Evolutionary conservation across 2,113 vertebrate species (phyloP).

Genomic region (Eublepharis macularius): DNA sequence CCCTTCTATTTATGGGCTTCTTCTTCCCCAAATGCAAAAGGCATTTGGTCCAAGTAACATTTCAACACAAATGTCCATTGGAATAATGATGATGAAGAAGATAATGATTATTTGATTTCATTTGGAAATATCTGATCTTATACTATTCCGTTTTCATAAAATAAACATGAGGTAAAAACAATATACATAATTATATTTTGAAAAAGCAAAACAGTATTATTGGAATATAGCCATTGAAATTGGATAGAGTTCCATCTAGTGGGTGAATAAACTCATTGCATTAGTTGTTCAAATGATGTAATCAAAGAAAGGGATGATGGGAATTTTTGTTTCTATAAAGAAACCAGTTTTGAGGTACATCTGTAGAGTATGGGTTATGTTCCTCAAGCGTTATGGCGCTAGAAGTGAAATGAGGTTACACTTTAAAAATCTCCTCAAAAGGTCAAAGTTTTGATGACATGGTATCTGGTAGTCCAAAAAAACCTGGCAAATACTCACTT

Average conservation of each 20-base stretch:
- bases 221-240: background rate
- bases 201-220: background rate
- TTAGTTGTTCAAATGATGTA: background rate
- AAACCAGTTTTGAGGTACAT: background rate
- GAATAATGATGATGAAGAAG: background rate
- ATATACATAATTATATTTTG: background rate
- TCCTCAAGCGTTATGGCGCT: background rate
- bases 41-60: background rate
- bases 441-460: background rate
- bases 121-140: background rate
- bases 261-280: slow-evolving; percentile 41
- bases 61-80: background rate
- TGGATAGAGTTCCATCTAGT: slow-evolving; percentile 71
- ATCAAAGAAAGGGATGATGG: slow-evolving; percentile 21
- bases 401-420: background rate
- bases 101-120: background rate
- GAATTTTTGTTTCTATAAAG: slow-evolving; percentile 6
- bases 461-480: background rate
- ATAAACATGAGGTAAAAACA: background rate
- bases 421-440: background rate
- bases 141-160: background rate
- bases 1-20: background rate
- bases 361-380: background rate
- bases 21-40: background rate
- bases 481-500: background rate